Percentiles rank a stretch among this genome's conserved stretches.
Conservation (phyloP, 2,888 invertebrate genomes). For the Chouioia cunea region DNA sequence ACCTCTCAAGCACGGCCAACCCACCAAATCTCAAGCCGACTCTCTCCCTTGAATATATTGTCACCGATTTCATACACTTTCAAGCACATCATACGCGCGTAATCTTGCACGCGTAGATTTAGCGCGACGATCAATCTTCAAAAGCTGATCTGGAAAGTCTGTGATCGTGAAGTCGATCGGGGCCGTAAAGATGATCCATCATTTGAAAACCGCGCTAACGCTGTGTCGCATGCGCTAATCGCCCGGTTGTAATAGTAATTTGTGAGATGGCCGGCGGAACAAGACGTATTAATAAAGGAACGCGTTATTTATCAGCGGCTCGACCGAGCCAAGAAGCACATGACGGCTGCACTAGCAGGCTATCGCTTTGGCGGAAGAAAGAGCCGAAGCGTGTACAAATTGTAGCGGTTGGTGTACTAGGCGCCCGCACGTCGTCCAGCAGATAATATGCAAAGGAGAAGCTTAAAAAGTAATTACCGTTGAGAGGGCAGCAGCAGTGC, state of each 20-base stretch:
- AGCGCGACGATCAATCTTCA: no score
- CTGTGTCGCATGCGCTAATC: no score
- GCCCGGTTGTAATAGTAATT: no score
- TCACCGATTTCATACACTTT: no score
- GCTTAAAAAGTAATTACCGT: conserved; percentile 68
- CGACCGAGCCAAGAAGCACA: no score
- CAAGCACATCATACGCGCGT: no score
- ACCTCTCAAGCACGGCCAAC: no score
- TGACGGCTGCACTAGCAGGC: conserved; percentile 42
- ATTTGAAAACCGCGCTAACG: background rate
- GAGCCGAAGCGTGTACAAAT: conserved; percentile 46
- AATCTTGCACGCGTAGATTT: no score
- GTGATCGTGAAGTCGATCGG: background rate
- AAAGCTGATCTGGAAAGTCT: no score
- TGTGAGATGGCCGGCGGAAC: conserved; percentile 35
- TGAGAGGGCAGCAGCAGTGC: conserved; percentile 60
- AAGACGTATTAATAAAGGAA: conserved; percentile 52
- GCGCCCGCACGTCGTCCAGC: conserved; percentile 44
- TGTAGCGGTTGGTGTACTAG: conserved; percentile 16
- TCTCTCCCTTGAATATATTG: no score
- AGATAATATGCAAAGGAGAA: conserved; percentile 65
- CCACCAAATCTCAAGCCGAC: no score
- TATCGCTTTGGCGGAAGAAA: background rate
- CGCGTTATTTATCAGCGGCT: conserved; percentile 47
- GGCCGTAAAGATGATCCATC: background rate